These are phyloP conservation scores for Ligdia adustata DNA, from an alignment of 2,888 invertebrate genomes.

Conservation along the genomic window DNA sequence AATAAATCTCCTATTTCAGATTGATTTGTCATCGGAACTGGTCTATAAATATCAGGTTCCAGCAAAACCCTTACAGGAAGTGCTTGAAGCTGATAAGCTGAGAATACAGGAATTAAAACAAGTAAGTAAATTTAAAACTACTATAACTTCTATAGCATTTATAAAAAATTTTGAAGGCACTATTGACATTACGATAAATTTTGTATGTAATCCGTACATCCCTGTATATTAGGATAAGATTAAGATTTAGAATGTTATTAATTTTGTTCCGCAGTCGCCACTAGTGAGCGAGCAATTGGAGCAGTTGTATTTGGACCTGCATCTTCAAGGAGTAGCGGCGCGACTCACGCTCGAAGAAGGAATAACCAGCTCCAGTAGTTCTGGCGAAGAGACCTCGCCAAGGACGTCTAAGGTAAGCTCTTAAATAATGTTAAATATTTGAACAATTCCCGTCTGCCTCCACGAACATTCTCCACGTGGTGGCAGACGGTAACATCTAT, in stretches of 20 bases:
- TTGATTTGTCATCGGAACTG: constrained; percentile 86
- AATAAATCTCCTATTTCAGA: constrained; percentile 57
- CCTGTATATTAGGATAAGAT: too few species aligned
- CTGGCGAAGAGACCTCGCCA: constrained; percentile 60
- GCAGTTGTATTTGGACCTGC: constrained; percentile 88
- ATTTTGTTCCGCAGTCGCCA: constrained; percentile 74
- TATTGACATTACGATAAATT: too few species aligned
- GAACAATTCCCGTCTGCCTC: too few species aligned
- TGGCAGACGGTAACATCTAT: too few species aligned
- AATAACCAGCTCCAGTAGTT: constrained; percentile 82
- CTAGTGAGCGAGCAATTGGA: constrained; percentile 89
- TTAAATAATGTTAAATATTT: too few species aligned
- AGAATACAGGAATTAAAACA: constrained; percentile 82
- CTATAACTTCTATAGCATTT: too few species aligned
- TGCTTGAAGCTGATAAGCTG: constrained; percentile 85
- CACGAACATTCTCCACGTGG: too few species aligned
- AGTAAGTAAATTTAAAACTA: too few species aligned
- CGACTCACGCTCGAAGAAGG: constrained; percentile 86
- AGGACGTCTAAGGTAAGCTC: constrained; percentile 31
- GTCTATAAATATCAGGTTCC: constrained; percentile 88
- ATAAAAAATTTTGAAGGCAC: too few species aligned
- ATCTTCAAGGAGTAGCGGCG: constrained; percentile 84
- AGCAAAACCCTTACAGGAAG: constrained; percentile 82
- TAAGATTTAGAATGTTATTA: too few species aligned
- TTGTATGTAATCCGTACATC: too few species aligned